Evolutionary conservation across 2,113 vertebrate genomes (phyloP), one percentile per base, ranked within the genome.

Genomic region (Dascyllus trimaculatus): DNA sequence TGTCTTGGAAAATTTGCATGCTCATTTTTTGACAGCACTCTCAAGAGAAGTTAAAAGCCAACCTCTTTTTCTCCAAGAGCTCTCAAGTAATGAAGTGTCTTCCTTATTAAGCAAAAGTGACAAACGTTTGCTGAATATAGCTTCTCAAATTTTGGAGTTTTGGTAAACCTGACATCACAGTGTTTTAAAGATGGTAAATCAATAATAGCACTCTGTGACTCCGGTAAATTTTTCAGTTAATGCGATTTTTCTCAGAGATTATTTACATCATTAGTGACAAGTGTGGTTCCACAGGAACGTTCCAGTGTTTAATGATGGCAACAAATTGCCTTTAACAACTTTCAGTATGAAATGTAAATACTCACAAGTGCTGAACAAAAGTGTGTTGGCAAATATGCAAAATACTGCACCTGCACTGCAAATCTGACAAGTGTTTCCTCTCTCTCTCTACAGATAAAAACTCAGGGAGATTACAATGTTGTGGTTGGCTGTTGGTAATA

Each of bases 401-500:
- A 40, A 40, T 13, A 11, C 38, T 13, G 9, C 13, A 14, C 13
- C 40, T 43, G 11, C 11, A 43, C 40, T 43, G 14, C 19, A 38
- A 45, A 43, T 25, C 43, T 26, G 0, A 19, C 11, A 48, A 66
- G 11, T 25, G 3, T 5, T 17, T 78, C 7, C 25, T 1, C 11
- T 75, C 49, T 75, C 49, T 85, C 6, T 84, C 65, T 24, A 51
- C 69, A 97, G 96, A 94, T 25, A 90, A 95, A 70, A 88, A 22
- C 26, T 49, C 25, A 0, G 85, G 85, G 1, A 80, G 71, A 2
- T 86, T 96, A 76, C 95, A 96, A 32, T 92, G 91, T 8, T 96
- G 94, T 61, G 96, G 95, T 40, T 97, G 96, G 96, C 70, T 96
- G 51, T 74, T 98, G 61, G 84, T 96, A 67, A 83, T 87, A 3